Conservation (phyloP, 1,140 invertebrate species). For the Sesamia nonagrioides region DNA sequence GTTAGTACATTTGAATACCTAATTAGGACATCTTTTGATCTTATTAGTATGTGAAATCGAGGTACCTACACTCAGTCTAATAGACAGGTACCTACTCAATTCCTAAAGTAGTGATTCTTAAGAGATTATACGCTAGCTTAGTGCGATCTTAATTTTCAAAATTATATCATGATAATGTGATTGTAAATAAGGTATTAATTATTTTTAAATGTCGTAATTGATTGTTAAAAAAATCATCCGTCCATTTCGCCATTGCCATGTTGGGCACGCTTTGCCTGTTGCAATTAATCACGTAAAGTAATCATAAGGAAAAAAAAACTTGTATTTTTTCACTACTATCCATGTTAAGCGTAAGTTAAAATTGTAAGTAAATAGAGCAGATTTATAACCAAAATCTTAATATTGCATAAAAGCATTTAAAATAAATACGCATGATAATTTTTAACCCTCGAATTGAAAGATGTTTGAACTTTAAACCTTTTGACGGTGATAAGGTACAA, state of each 20-base stretch:
- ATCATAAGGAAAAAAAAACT: conserved; percentile 37
- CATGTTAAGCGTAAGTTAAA: conserved; percentile 16
- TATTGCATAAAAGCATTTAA: conserved; percentile 1
- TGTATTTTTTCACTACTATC: conserved; percentile 39
- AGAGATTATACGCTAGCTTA: conserved; percentile 27
- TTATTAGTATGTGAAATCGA: not conserved
- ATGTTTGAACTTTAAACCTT: conserved; percentile 9
- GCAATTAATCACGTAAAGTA: conserved; percentile 34
- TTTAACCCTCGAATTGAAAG: not conserved
- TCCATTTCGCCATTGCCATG: conserved; percentile 54
- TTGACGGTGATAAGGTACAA: conserved; percentile 3
- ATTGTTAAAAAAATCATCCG: conserved; percentile 49
- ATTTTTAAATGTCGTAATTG: conserved; percentile 15
- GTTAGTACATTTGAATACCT: not conserved
- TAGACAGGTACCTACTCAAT: not conserved
- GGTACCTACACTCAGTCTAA: not conserved
- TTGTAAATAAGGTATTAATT: conserved; percentile 11
- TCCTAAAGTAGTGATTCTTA: not conserved
- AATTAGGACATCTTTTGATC: not conserved
- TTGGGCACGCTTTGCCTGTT: conserved; percentile 47
- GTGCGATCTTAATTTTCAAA: conserved; percentile 23
- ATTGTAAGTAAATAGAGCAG: conserved; percentile 27
- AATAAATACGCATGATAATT: conserved; percentile 3
- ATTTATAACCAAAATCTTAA: not conserved
- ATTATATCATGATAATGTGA: conserved; percentile 1